Evolutionary conservation across 23 tunicate genomes (phyloP), one percentile per base, ranked within the genome.

Genomic region (Ciona savignyi): DNA sequence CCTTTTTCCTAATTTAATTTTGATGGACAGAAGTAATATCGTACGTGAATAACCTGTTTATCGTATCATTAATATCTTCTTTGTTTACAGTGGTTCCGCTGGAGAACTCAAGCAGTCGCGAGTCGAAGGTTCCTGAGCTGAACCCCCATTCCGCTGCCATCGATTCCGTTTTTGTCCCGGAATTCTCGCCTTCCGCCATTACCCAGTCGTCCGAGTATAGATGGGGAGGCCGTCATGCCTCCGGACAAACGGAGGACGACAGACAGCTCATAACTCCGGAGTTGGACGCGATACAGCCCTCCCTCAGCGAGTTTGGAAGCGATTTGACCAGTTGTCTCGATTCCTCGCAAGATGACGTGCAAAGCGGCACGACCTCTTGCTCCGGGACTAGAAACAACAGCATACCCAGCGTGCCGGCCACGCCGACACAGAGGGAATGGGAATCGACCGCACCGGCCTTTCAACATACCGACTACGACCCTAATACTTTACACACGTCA

Each of bases 111-210:
- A 80, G 83, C 27, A 88, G 76, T 34, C 83, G 79, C 20, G 96
- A 88, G 65, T 82, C 96, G 0, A 88, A 88, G 71, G 96, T 88
- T 65, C 96, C 96, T 3, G 96, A 88, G 60, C 28, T 72, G 2
- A 71, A 32, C 56, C 35, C 61, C 0, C 29, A 70, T 24, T 25
- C 60, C n/a, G 77, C 20, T 71, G 32, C 42, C 23, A 73, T 19
- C 26, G 49, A 51, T 2, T 32, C 70, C 2, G 4, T 23, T 27
- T 29, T 34, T 26, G 25, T 35, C 27, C 67, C 76, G 23, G 78
- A 81, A 3, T 81, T 81, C 29, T 81, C 85, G 25, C 85, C 85
- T 2, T 49, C 85, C 9, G 63, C 85, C 0, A n/a, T 67, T 3
- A 42, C 15, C 15, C 65, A 71, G 15, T 82, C 87, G 3, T 33